A percentile compares a stretch with the other conserved stretches of the same genome.
Evolutionary conservation across 2,113 vertebrate species (phyloP).

Genomic region (Takifugu bimaculatus): DNA sequence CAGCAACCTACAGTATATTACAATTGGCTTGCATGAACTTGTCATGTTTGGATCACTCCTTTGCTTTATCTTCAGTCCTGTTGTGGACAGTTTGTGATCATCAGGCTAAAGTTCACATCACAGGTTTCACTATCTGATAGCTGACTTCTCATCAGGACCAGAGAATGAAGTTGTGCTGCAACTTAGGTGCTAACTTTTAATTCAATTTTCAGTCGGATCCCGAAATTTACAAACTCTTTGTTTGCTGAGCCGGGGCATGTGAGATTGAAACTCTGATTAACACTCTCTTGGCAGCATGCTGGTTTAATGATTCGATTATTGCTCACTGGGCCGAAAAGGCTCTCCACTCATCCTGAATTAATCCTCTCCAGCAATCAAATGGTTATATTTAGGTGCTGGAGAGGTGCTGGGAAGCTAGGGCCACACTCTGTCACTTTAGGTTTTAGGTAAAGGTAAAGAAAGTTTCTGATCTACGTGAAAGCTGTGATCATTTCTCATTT

Average conservation of each 20-base stretch:
- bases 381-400: background rate
- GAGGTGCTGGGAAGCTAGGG: background rate
- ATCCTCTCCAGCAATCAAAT: background rate
- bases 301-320: slow-evolving; percentile 6
- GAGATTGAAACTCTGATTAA: slow-evolving; percentile 3
- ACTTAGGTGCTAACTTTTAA: too few species aligned
- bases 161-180: too few species aligned
- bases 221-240: slow-evolving; percentile 1
- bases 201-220: slow-evolving; percentile 2
- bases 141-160: background rate
- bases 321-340: slow-evolving; percentile 5
- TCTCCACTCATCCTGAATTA: background rate
- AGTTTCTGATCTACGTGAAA: background rate
- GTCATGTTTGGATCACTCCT: too few species aligned
- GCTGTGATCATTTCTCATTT: background rate
- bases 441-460: background rate
- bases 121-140: too few species aligned
- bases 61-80: too few species aligned
- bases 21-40: too few species aligned
- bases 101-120: too few species aligned
- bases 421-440: background rate
- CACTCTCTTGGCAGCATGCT: slow-evolving; percentile 7
- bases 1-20: too few species aligned
- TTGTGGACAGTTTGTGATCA: too few species aligned
- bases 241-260: slow-evolving; percentile 5